phyloP scores from a whole-genome alignment of 2,113 vertebrate genomes.

The Mastomys coucha region DNA sequence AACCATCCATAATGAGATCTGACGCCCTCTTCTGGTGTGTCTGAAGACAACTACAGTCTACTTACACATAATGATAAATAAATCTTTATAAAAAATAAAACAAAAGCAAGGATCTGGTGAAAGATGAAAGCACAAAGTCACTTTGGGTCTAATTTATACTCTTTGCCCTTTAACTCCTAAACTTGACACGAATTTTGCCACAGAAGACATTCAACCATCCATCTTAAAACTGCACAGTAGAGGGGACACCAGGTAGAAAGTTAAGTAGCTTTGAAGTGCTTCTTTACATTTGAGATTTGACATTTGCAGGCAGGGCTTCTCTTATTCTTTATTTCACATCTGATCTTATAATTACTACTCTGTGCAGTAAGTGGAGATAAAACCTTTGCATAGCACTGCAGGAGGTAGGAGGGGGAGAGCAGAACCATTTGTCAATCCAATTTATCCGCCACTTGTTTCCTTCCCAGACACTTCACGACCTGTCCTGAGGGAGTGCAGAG shows the following conservation, averaged over 20 bases:
- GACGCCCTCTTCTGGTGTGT: no score
- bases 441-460: neutral
- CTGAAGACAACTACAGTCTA: no score
- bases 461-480: neutral
- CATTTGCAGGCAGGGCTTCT: neutral
- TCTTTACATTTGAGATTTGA: neutral
- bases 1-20: no score
- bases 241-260: neutral
- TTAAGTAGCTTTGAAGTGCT: neutral
- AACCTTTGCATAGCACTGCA: neutral
- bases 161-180: neutral
- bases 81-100: no score
- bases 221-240: neutral
- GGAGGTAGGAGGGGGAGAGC: neutral
- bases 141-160: conserved; percentile 1
- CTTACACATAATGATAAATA: no score
- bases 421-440: neutral
- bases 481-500: fast-evolving
- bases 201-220: neutral
- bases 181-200: neutral
- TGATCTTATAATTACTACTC: neutral
- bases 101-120: neutral
- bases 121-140: neutral
- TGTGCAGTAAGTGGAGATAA: neutral
- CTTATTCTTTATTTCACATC: neutral